Conservation (phyloP, 1,140 invertebrate genomes). For the Trachymyrmex cornetzi region DNA sequence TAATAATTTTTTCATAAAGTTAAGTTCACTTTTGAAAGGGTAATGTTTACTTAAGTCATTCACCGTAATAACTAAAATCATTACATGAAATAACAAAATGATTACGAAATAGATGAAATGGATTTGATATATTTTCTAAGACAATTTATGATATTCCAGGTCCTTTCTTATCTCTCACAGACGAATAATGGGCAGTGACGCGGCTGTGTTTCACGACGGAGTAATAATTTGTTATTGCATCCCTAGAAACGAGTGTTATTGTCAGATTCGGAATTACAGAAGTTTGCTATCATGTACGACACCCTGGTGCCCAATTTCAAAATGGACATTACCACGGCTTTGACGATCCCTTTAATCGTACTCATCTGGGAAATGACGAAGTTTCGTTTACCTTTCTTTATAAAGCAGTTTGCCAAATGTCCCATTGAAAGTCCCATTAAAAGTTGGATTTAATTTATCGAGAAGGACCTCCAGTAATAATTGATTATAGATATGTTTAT, state of each 20-base stretch:
- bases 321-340: constrained; percentile 58
- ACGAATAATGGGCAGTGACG: background rate
- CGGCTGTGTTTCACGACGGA: constrained; percentile 33
- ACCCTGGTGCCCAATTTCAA: constrained; percentile 76
- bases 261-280: constrained; percentile 31
- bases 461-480: background rate
- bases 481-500: background rate
- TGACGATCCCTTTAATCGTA: constrained; percentile 47
- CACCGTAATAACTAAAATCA: background rate
- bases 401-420: constrained; percentile 18
- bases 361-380: constrained; percentile 49
- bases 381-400: constrained; percentile 52
- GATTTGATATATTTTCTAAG: background rate
- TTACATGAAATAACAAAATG: background rate
- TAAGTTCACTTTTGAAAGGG: too few species aligned
- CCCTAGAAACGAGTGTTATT: constrained; percentile 38
- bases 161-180: background rate
- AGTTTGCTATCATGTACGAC: constrained; percentile 50
- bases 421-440: background rate
- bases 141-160: background rate
- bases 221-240: constrained; percentile 52
- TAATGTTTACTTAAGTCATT: too few species aligned
- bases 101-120: background rate
- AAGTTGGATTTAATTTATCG: background rate
- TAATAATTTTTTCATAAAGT: too few species aligned